phyloP scores from a whole-genome alignment of 2,113 vertebrate genomes.

The Peromyscus leucopus region DNA sequence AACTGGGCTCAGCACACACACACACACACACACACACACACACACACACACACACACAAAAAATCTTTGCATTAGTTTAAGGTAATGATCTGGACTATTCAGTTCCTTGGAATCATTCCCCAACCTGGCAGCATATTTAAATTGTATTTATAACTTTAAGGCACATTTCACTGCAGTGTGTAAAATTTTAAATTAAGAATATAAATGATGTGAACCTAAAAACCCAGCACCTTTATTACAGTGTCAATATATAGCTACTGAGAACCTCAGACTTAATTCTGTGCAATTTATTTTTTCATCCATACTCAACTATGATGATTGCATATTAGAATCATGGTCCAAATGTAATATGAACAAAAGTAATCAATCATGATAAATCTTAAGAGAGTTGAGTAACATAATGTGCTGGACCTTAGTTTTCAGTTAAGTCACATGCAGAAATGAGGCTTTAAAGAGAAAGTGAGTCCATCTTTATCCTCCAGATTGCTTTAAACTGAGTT shows the following conservation, averaged over 20 bases:
- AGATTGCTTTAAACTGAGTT: conserved; percentile 55
- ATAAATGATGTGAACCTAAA: conserved; percentile 60
- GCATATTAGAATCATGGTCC: conserved; percentile 24
- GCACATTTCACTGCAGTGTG: conserved; percentile 37
- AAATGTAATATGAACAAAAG: conserved; percentile 44
- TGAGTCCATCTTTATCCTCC: conserved; percentile 18
- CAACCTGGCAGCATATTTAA: conserved; percentile 36
- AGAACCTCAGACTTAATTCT: conserved; percentile 61
- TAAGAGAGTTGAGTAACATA: conserved; percentile 36
- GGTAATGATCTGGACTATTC: conserved; percentile 17
- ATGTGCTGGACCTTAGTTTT: conserved; percentile 62
- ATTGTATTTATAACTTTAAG: conserved; percentile 62
- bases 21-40: too few species aligned
- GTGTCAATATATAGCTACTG: conserved; percentile 29
- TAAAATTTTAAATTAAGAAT: conserved; percentile 68
- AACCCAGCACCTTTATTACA: conserved; percentile 14
- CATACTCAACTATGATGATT: not conserved
- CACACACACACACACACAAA: too few species aligned
- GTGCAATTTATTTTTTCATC: conserved; percentile 50
- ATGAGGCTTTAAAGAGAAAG: conserved; percentile 45
- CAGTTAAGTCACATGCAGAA: conserved; percentile 46
- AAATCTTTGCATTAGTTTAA: conserved; percentile 31
- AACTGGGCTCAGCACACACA: not conserved
- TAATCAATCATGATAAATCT: conserved; percentile 70
- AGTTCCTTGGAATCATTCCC: conserved; percentile 15